Conservation (phyloP, 1,140 invertebrate genomes). For the Sarcophaga bullata region DNA sequence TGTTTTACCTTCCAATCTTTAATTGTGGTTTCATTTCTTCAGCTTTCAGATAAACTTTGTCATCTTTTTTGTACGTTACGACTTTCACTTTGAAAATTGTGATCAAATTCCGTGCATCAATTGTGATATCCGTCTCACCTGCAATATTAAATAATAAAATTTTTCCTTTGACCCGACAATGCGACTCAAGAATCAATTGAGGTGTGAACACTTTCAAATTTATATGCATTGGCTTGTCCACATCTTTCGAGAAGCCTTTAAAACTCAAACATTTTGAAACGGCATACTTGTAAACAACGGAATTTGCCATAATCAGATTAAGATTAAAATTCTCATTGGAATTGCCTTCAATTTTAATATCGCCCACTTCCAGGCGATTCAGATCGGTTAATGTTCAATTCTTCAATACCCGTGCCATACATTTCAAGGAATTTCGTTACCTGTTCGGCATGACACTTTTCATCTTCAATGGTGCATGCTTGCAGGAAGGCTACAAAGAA, state of each 20-base stretch:
- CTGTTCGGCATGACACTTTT: background rate
- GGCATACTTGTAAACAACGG: background rate
- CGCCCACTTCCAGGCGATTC: background rate
- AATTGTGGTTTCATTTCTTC: background rate
- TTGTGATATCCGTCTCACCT: background rate
- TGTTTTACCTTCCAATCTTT: background rate
- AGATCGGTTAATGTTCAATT: background rate
- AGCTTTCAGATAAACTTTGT: background rate
- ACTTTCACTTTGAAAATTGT: background rate
- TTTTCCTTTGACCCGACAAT: slow-evolving; percentile 14
- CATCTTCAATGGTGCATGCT: background rate
- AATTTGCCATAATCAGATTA: background rate
- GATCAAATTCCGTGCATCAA: background rate
- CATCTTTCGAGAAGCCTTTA: background rate
- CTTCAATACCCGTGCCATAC: slow-evolving; percentile 4
- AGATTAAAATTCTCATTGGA: slow-evolving; percentile 22
- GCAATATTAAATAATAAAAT: background rate
- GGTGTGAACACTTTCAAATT: background rate
- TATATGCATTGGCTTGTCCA: background rate
- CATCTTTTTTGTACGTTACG: background rate
- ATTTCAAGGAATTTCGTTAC: background rate
- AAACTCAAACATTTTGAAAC: background rate
- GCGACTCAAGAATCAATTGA: background rate
- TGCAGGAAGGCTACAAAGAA: slow-evolving; percentile 20
- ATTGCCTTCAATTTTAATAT: background rate